A percentile compares a stretch with the other conserved stretches of the same genome.
Conservation (phyloP, 2,113 vertebrate species). For the Coracopsis vasa region DNA sequence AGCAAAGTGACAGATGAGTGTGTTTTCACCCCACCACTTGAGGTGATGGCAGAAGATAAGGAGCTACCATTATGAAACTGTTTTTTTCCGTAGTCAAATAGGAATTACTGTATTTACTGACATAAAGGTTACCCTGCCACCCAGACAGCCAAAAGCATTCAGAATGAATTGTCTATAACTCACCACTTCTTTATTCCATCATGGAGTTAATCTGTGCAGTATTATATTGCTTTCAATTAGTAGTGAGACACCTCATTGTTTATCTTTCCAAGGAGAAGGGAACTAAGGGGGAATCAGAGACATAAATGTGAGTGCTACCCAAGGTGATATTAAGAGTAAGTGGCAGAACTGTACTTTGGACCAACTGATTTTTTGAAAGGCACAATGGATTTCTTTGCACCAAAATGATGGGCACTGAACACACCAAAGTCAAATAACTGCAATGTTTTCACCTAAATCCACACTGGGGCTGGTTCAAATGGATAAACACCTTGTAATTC, state of each 20-base stretch:
- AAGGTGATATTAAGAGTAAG: background rate
- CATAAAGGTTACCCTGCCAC: too few species aligned
- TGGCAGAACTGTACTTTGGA: background rate
- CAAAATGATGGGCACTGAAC: background rate
- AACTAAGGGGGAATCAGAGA: background rate
- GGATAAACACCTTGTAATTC: background rate
- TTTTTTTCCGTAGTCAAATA: too few species aligned
- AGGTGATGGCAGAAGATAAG: too few species aligned
- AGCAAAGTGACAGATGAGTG: too few species aligned
- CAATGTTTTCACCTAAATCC: background rate
- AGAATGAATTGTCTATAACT: too few species aligned
- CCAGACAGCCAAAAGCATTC: too few species aligned
- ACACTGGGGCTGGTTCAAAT: background rate
- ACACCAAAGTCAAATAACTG: background rate
- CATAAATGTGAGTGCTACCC: background rate
- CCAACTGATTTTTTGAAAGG: background rate
- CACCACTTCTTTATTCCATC: constrained; percentile 16
- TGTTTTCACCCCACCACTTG: too few species aligned
- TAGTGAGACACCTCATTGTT: background rate
- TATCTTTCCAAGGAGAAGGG: background rate
- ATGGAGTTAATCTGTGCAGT: background rate
- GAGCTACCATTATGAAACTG: too few species aligned
- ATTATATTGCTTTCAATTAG: background rate
- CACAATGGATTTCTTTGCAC: background rate
- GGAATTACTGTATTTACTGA: too few species aligned